Evolutionary conservation across 1,140 invertebrate genomes (phyloP).

Genomic region (Hycleus cichorii): DNA sequence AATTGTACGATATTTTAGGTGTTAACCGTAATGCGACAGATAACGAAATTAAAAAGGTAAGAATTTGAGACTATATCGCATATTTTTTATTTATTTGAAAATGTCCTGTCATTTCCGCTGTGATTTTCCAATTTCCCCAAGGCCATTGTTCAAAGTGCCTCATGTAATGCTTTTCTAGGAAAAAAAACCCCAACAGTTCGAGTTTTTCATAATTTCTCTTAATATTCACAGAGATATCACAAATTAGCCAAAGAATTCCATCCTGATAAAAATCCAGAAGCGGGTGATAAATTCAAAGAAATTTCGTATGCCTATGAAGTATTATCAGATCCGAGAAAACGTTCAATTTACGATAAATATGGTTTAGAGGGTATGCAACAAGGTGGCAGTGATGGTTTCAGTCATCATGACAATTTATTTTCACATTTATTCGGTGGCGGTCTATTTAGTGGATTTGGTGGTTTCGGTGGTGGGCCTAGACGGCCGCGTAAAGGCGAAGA

Average conservation of each 20-base stretch:
- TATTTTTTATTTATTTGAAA: background rate
- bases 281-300: conserved; percentile 82
- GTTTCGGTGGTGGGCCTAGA: conserved; percentile 42
- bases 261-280: conserved; percentile 79
- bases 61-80: conserved; percentile 1
- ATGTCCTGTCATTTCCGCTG: background rate
- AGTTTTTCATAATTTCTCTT: background rate
- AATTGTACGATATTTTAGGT: conserved; percentile 76
- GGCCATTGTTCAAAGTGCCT: background rate
- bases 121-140: background rate
- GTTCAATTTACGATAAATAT: conserved; percentile 65
- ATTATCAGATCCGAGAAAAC: conserved; percentile 62
- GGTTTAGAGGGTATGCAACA: conserved; percentile 75
- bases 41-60: conserved; percentile 83
- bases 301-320: conserved; percentile 85
- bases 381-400: conserved; percentile 50
- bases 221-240: conserved; percentile 59
- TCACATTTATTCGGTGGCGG: conserved; percentile 58
- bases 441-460: conserved; percentile 53
- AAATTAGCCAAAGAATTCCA: conserved; percentile 83
- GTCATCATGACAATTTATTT: conserved; percentile 52
- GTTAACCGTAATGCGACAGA: conserved; percentile 68
- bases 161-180: background rate
- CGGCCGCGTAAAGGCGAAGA: conserved; percentile 55
- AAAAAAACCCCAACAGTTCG: background rate